Evolutionary conservation across 1,140 invertebrate species (phyloP), one percentile per base, ranked within the genome.

Genomic region (Drosophila miranda): DNA sequence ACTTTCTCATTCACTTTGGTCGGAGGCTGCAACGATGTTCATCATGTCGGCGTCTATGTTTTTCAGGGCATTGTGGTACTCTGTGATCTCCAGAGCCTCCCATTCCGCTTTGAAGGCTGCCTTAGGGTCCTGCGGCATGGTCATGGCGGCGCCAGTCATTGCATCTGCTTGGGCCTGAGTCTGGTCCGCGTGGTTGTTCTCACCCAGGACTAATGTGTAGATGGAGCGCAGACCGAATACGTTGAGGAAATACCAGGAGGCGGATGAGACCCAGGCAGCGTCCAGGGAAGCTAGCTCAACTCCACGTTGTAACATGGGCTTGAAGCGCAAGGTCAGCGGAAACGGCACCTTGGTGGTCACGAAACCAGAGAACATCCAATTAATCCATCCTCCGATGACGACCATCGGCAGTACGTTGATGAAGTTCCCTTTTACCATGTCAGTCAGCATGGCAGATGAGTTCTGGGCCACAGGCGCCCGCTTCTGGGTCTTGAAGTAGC

Each of bases 301-400:
- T 42, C 99, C 99, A 89, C 99, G 93, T 93, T 99, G 99, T 58
- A 99, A 92, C 99, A 99, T 99, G 2, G 98, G 98, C 91, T 99
- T 99, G 90, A 99, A 99, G 28, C 98, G 94, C 28, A 99, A 92
- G 0, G 99, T 99, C 51, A 99, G 90, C 0, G 99, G 99, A 92
- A 99, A 99, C 63, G 99, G 99, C 13, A 99, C 98, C 93, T 99
- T 99, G 13, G 98, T 99, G 50, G 99, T 99, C 42, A 99, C 96
- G 92, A 99, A 99, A 51, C 99, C 99, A 63, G 98, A 99, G 92
- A 99, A 99, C 93, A 99, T 99, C 99, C 99, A 99, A 91, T 99
- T 99, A 77, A 99, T 99, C 99, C 99, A 99, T 3, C 93, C 98
- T 87, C 98, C 98, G 81, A 99, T 99, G 0, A 99, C 94, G 69